Evolutionary conservation across 1,140 invertebrate genomes (phyloP).

Genomic region (Euura saliciscinereae): DNA sequence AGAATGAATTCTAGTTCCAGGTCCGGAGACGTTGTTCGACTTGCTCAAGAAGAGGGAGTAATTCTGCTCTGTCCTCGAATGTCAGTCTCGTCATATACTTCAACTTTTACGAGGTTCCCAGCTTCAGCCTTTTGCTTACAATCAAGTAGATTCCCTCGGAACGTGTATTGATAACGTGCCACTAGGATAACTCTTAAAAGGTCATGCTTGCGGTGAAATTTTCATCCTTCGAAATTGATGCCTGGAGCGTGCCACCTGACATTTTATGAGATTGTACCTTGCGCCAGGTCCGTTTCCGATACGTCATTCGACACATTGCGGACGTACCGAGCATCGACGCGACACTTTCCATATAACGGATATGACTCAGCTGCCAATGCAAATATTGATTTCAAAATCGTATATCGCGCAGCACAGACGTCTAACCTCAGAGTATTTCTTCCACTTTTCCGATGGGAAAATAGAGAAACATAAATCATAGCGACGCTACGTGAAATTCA

Average conservation of each 20-base stretch:
- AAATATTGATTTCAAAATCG: conserved; percentile 6
- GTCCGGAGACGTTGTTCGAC: no score
- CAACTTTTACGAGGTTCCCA: not conserved
- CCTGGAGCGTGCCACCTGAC: not conserved
- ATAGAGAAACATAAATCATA: not conserved
- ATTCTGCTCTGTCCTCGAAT: not conserved
- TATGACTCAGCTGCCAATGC: conserved; percentile 1
- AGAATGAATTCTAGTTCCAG: no score
- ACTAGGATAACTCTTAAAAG: no score
- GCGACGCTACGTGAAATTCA: not conserved
- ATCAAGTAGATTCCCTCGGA: not conserved
- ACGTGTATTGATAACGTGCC: not conserved
- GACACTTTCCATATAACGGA: not conserved
- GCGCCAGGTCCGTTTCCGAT: not conserved
- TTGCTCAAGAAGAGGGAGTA: not conserved
- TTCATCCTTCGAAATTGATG: not conserved
- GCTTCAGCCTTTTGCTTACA: not conserved
- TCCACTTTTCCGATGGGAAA: not conserved
- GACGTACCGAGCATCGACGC: not conserved
- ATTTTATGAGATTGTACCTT: not conserved
- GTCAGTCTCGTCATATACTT: not conserved
- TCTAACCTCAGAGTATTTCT: not conserved
- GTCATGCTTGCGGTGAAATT: not conserved
- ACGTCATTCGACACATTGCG: not conserved
- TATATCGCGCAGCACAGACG: not conserved